Evolutionary conservation across 2,888 invertebrate genomes (phyloP).

Genomic region (Chymomyza fuscimana): DNA sequence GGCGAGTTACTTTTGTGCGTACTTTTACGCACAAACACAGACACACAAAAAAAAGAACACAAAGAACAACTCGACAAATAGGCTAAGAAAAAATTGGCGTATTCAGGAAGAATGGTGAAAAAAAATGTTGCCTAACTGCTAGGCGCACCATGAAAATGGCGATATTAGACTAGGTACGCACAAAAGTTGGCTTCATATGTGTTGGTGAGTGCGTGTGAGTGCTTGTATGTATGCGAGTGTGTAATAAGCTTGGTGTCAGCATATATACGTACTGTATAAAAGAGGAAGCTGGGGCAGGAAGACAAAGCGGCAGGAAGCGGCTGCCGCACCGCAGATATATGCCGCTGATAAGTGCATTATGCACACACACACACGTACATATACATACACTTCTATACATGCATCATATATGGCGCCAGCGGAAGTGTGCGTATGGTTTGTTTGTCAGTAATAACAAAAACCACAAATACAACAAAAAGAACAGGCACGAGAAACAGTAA

Average conservation of each 20-base stretch:
- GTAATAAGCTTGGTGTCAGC: background rate
- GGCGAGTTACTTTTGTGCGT: background rate
- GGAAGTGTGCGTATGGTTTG: constrained; percentile 27
- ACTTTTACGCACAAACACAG: background rate
- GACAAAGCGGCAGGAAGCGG: constrained; percentile 51
- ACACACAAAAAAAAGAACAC: constrained; percentile 7
- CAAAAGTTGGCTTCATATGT: background rate
- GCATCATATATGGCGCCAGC: constrained; percentile 3
- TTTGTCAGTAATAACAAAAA: constrained; percentile 49
- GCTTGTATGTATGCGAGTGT: background rate
- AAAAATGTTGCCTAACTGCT: constrained; percentile 59
- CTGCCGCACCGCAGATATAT: constrained; percentile 63
- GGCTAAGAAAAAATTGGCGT: background rate
- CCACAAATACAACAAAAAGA: constrained; percentile 39
- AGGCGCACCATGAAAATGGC: constrained; percentile 39
- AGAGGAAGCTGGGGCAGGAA: constrained; percentile 19
- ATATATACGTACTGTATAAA: background rate
- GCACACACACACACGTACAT: constrained; percentile 29
- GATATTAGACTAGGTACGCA: constrained; percentile 33
- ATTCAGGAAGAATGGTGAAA: constrained; percentile 24
- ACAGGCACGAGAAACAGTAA: constrained; percentile 17
- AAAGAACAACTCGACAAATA: constrained; percentile 16
- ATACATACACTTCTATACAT: constrained; percentile 16
- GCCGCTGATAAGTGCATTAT: constrained; percentile 66
- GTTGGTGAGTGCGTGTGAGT: background rate